Evolutionary conservation across 2,113 vertebrate genomes (phyloP).

Genomic region (Neofelis nebulosa): DNA sequence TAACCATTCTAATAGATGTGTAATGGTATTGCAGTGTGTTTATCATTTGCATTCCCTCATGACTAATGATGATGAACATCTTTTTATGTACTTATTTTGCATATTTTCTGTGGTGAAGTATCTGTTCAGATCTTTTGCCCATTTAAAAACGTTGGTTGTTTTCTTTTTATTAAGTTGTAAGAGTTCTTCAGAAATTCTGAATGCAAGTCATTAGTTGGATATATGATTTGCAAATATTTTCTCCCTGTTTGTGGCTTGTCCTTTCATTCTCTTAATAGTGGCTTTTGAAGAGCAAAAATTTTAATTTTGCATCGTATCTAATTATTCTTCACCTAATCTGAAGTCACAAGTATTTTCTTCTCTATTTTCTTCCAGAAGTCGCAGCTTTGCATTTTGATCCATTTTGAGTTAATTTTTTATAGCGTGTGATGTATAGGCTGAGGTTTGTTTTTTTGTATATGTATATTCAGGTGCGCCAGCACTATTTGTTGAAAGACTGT

Average conservation of each 20-base stretch:
- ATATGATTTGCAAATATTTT: conserved; percentile 10
- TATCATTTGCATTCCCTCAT: background rate
- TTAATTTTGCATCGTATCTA: background rate
- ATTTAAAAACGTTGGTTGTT: background rate
- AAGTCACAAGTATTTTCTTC: background rate
- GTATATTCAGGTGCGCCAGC: background rate
- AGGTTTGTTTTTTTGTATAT: background rate
- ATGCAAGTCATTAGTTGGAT: background rate
- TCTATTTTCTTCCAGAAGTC: background rate
- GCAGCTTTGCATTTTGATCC: background rate
- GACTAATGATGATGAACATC: background rate
- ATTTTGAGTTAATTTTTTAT: conserved; percentile 24
- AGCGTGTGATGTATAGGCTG: background rate
- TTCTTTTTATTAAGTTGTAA: background rate
- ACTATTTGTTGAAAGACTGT: background rate
- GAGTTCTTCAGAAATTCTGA: background rate
- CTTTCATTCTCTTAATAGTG: background rate
- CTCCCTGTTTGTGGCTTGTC: background rate
- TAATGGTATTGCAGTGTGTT: background rate
- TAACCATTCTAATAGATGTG: background rate
- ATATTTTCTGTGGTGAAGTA: background rate
- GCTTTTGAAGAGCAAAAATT: background rate
- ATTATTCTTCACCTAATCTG: background rate
- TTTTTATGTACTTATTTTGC: background rate
- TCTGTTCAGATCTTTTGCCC: background rate